Base-by-base conservation (phyloP, 2,797 vertebrate genomes). In the Scleropages formosus region DNA sequence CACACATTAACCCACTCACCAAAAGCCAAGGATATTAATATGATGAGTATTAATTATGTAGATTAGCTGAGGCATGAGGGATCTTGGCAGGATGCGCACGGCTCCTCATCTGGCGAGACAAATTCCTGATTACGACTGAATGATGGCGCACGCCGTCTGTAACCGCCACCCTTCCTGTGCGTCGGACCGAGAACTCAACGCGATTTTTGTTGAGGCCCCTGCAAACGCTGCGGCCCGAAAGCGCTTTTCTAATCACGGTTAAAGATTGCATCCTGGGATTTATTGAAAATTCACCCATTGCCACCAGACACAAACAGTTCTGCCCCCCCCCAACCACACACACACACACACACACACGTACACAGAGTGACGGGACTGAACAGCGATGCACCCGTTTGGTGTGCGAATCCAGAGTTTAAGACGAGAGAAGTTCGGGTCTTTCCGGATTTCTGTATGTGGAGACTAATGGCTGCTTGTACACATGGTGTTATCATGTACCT, bases 1-100 rank as follows among this genome's bases (percentile, higher is more conserved):
- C 62, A 72, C 78, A 77, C 67, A 59, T 80, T 65, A 70, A 77
- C 76, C 81, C 81, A 80, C 75, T 63, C 63, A 61, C 44, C 67
- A 78, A 66, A 77, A 76, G 1, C 46, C 62, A 58, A n/a, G 20
- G 26, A 71, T 51, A 73, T 60, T 63, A 75, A 47, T 65, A 4
- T 44, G 8, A 64, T 20, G 66, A 15, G 53, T 47, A 26, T 78
- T 49, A 72, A 27, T 65, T 53, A 78, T 70, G 78, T 46, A 72
- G 49, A 79, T 20, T 20, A 39, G 73, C 22, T 4, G 64, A 66
- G 39, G 73, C 59, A 59, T 61, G 77, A 10, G 65, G 69, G 73
- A 78, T 78, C 51, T 77, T 63, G 62, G 39, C 73, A 56, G 26
- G 49, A 73, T 60, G 73, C 13, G 24, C 62, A 58, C 51, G 47